These are phyloP conservation scores for Heteromurus nitidus DNA, from an alignment of 2,888 invertebrate species.

Conservation along the genomic window DNA sequence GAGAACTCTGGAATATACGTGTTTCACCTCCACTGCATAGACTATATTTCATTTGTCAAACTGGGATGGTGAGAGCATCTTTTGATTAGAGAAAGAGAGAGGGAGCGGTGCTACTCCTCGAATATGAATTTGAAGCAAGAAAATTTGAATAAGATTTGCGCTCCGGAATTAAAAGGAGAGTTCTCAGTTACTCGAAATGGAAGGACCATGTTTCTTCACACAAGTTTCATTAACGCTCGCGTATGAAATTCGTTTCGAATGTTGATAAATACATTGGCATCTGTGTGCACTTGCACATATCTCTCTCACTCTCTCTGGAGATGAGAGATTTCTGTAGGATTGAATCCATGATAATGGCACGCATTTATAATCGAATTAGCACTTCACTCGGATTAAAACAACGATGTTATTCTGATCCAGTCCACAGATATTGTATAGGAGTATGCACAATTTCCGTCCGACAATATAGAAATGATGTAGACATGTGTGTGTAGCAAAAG, in stretches of 20 bases:
- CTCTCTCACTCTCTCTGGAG: not conserved
- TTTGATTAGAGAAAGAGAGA: too few species aligned
- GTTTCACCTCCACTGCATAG: too few species aligned
- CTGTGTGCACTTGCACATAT: not conserved
- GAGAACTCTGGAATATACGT: not conserved
- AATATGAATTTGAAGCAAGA: not conserved
- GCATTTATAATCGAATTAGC: slow-evolving; percentile 9
- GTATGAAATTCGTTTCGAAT: slow-evolving; percentile 2
- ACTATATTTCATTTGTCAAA: too few species aligned
- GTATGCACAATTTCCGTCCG: too few species aligned
- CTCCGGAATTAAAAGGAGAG: not conserved
- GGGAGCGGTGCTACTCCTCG: not conserved
- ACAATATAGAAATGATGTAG: too few species aligned
- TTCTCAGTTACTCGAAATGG: slow-evolving; percentile 17
- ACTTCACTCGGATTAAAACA: slow-evolving; percentile 1
- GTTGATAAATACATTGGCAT: not conserved
- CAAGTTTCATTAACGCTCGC: not conserved
- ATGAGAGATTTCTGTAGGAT: too few species aligned
- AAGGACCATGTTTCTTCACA: slow-evolving; percentile 29
- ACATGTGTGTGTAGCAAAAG: too few species aligned
- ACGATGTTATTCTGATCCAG: not conserved
- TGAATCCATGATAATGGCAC: not conserved
- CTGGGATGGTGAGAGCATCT: too few species aligned
- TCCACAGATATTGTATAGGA: too few species aligned
- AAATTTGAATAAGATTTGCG: slow-evolving; percentile 20